phyloP scores from a whole-genome alignment of 2,888 invertebrate genomes.

The Oasisia sp. region DNA sequence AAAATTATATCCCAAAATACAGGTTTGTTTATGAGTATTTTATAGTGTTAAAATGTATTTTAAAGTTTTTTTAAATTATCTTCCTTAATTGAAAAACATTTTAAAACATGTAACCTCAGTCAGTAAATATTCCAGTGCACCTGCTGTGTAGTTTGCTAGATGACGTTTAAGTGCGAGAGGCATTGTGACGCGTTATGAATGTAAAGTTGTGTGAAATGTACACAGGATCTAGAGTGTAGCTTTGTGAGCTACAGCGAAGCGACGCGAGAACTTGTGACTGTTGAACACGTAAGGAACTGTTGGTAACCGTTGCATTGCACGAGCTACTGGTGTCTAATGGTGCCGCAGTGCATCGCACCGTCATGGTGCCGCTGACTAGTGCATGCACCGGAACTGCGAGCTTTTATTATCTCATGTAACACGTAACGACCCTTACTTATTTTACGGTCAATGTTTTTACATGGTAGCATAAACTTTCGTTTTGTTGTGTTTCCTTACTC shows the following conservation, averaged over 20 bases:
- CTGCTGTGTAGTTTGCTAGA: not conserved
- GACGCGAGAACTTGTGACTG: not conserved
- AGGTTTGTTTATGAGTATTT: not conserved
- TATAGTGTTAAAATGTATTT: not conserved
- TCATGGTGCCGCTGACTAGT: not conserved
- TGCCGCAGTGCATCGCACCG: not conserved
- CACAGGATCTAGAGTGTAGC: not conserved
- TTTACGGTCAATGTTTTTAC: not conserved
- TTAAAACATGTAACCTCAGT: not conserved
- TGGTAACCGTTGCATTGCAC: not conserved
- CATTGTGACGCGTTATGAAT: not conserved
- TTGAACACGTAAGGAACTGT: not conserved
- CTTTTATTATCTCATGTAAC: not conserved
- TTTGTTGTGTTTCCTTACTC: not conserved
- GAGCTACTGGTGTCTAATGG: conserved; percentile 12
- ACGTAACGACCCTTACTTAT: not conserved
- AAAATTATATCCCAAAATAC: not conserved
- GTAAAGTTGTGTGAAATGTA: not conserved
- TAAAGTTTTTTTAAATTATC: not conserved
- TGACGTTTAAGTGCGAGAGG: not conserved
- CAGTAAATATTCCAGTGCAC: not conserved
- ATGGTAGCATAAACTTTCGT: not conserved
- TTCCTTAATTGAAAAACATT: not conserved
- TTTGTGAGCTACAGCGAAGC: not conserved
- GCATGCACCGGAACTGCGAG: not conserved